Conservation (phyloP, 2,113 vertebrate genomes). For the Pardalotus punctatus region DNA sequence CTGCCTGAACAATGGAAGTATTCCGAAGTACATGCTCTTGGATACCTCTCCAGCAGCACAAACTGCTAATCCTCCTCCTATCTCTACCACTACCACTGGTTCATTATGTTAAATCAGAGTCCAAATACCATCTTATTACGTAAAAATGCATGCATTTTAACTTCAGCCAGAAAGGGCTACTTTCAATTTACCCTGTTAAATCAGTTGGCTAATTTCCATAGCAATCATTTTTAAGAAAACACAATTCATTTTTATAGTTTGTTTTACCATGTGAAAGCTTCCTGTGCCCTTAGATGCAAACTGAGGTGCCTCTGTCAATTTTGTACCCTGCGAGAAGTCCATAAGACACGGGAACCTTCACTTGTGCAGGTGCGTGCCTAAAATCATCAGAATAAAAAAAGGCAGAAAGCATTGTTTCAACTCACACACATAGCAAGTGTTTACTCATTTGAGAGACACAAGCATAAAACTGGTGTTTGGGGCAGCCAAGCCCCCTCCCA, state of each 20-base stretch:
- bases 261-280: background rate
- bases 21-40: background rate
- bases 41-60: slow-evolving; percentile 40
- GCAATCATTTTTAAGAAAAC: background rate
- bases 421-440: background rate
- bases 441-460: background rate
- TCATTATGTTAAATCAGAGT: background rate
- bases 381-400: background rate
- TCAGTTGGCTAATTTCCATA: background rate
- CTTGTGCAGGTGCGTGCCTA: background rate
- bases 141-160: background rate
- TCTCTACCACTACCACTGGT: background rate
- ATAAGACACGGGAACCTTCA: background rate
- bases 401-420: background rate
- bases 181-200: background rate
- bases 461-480: background rate
- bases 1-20: slow-evolving; percentile 40
- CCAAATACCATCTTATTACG: background rate
- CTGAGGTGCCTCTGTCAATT: background rate
- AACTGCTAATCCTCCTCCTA: slow-evolving; percentile 11
- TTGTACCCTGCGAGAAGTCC: background rate
- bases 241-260: background rate
- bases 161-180: background rate
- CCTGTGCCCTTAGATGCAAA: background rate
- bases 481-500: background rate